Evolutionary conservation across 2,113 vertebrate species (phyloP), one percentile per base, ranked within the genome.

Genomic region (Phylloscopus trochiloides): DNA sequence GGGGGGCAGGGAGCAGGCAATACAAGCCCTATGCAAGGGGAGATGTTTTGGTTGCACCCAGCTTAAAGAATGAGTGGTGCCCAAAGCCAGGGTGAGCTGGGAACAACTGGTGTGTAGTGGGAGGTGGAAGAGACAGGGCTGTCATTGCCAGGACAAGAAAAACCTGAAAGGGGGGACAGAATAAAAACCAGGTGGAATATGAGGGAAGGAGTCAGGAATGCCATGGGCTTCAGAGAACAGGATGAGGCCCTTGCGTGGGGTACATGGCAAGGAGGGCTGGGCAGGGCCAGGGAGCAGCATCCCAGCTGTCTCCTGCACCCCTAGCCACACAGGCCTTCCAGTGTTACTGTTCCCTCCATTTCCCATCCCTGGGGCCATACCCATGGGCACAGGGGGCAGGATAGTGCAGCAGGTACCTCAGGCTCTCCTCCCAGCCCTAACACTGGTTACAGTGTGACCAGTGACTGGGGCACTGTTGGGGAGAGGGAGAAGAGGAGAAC

Each of bases 361-460:
- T 28, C 65, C 43, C 10, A 18, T 50, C 14, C 43, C 65, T 10
- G 14, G 32, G 16, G 38, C 52, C 40, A 25, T 34, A 66, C 16
- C 47, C 29, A 17, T 3, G 3, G n/a, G n/a, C 7, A 74, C 10
- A 4, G 14, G 14, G 22, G 6, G 16, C 31, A 12, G 45, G n/a
- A 62, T 0, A 1, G 19, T n/a, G 40, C 45, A 11, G 47, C 0
- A 0, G 8, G 10, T 7, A 32, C 12, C 34, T 11, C 40, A 17
- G 14, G 22, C 18, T 40, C 25, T 61, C 12, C 14, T 52, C 22
- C 5, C 5, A 7, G 34, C 29, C 11, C 9, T 50, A 31, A 28
- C 32, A 14, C 16, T 29, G 21, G 16, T 59, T 82, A 57, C 54
- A 48, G 40, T 54, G 65, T 62, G 55, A 38, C 22, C 42, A 32